Evolutionary conservation across 2,797 vertebrate genomes (phyloP), one percentile per base, ranked within the genome.

Genomic region (Gorsachius magnificus): DNA sequence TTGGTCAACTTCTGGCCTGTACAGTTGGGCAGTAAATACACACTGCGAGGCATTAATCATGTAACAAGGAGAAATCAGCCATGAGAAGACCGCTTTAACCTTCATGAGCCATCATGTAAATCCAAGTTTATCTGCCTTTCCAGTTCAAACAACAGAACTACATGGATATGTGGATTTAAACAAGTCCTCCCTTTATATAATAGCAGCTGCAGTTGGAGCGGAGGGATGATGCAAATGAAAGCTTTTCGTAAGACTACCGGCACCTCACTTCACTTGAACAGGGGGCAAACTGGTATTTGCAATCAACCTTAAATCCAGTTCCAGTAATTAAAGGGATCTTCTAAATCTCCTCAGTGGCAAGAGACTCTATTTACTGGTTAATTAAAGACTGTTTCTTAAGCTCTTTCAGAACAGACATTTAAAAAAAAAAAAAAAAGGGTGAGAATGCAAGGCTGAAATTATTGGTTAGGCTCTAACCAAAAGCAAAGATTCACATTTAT

Each of bases 271-370:
- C 76, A 74, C 65, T 96, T 91, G 72, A 95, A 83, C 46, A 69
- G 31, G 36, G 76, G 97, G 74, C 89, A 97, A 97, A 97, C 90
- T 82, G 65, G 58, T 97, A 95, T 97, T 98, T 97, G 93, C 69
- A 96, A 97, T 96, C 93, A 95, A 70, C 85, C 94, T 94, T 92
- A 96, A 98, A 97, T 94, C 95, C 97, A 45, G 95, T 96, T 98
- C 92, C 93, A 96, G 90, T 97, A 97, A 98, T 98, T 97, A 98
- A 97, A 98, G 90, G 94, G 94, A 98, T 97, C 97, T 95, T 96
- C 84, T 97, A 94, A 98, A 96, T 97, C 96, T 97, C 90, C 81
- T 96, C 93, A 91, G 50, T 95, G 81, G 93, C 94, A 96, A 95
- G 71, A 97, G 84, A 93, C 74, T 97, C 72, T 9, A 85, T 97